Percentiles rank a stretch among this genome's conserved stretches.
These are phyloP conservation scores for Drosophila ustulata DNA, from an alignment of 2,888 invertebrate genomes.

Conservation along the genomic window DNA sequence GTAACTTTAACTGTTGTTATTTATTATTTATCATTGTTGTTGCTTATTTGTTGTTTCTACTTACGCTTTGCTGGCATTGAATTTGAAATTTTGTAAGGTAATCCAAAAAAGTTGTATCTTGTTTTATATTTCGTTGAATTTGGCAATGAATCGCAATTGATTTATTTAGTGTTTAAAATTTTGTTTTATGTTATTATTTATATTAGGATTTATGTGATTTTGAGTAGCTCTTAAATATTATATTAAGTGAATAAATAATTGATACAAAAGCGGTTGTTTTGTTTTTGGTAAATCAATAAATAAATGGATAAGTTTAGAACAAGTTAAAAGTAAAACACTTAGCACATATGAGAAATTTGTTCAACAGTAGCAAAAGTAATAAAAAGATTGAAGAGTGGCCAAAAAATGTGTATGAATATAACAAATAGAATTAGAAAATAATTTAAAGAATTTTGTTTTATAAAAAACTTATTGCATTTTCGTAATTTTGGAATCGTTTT, in stretches of 20 bases:
- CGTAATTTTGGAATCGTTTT: conserved; percentile 27
- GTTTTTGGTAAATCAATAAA: conserved; percentile 26
- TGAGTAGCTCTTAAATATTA: conserved; percentile 5
- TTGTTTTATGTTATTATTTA: conserved; percentile 18
- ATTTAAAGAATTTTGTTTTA: conserved; percentile 10
- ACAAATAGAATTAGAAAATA: conserved; percentile 28
- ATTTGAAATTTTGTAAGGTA: conserved; percentile 38
- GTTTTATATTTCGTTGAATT: conserved; percentile 15
- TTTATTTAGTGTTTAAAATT: conserved; percentile 12
- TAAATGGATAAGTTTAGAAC: conserved; percentile 34
- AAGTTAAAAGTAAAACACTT: conserved; percentile 49
- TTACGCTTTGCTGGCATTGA: conserved; percentile 51
- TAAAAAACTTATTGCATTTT: conserved; percentile 50
- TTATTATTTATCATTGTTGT: conserved; percentile 9
- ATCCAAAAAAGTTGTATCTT: conserved; percentile 43
- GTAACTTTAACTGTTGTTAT: conserved; percentile 21
- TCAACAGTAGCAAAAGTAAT: conserved; percentile 32
- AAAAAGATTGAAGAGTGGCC: not conserved
- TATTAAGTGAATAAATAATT: conserved; percentile 3
- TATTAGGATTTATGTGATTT: conserved; percentile 15
- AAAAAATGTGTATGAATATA: conserved; percentile 24
- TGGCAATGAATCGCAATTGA: conserved; percentile 21
- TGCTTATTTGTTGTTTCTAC: conserved; percentile 33
- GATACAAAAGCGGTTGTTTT: conserved; percentile 22
- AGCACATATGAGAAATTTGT: conserved; percentile 46